Base-by-base conservation (phyloP, 2,888 invertebrate genomes). In the Antitype chi region DNA sequence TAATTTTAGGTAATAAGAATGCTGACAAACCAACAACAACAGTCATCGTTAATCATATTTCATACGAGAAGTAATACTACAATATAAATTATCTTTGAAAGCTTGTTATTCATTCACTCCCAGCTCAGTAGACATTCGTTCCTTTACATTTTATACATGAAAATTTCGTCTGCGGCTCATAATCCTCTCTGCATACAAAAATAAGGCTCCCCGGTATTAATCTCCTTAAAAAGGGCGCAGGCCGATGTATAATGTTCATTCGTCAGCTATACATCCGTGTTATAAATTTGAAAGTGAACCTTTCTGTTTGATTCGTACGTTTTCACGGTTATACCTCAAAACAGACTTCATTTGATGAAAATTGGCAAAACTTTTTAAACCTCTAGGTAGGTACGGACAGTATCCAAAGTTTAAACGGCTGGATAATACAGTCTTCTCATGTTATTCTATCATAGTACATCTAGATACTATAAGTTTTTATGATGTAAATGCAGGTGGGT, bases 171-270 rank as follows among this genome's bases (percentile, higher is more conserved):
- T 81, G 68, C 59, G 70, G 85, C 71, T 71, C 52, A 64, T 82
- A 77, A 82, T 82, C 71, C 82, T 63, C 70, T 85, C 70, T 70
- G 59, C 78, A 85, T 70, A 73, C 72, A 82, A 78, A 82, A 83
- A 85, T 73, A 82, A 82, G 73, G 72, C 67, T 86, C 49, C 32
- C 47, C 38, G 17, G 57, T 73, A 85, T 78, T 85, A 85, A 83
- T 83, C 82, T 83, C 47, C 83, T 82, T 85, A 76, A 74, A 81
- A 81, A 84, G 76, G 74, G 81, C 71, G 63, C 47, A 59, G 38
- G 55, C 38, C 68, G 49, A 43, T 60, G 64, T 81, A 66, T 84
- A 66, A 69, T 80, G 57, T 62, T 72, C 53, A 32, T 55, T 64
- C 49, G 23, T 17, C 47, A 57, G 38, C 49, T 63, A 59, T 52